phyloP scores from a whole-genome alignment of 1,140 invertebrate species.

The Forficula auricularia region DNA sequence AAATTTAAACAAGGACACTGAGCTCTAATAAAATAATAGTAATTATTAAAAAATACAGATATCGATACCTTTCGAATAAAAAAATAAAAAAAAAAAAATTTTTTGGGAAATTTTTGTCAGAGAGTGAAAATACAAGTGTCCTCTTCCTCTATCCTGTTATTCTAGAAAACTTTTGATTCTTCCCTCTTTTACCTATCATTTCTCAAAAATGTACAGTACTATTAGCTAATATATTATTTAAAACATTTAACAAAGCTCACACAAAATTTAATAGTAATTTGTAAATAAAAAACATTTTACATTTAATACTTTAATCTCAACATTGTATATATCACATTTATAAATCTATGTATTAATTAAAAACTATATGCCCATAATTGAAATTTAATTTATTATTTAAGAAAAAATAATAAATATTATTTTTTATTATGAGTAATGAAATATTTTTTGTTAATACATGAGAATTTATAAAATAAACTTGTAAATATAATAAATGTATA shows the following conservation, averaged over 20 bases:
- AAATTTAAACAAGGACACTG: neutral
- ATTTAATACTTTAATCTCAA: no score
- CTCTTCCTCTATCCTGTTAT: conserved; percentile 8
- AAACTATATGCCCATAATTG: no score
- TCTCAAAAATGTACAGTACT: no score
- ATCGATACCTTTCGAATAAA: neutral
- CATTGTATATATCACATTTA: no score
- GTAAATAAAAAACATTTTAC: no score
- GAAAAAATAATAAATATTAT: no score
- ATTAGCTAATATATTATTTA: conserved; percentile 14
- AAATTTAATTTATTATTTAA: no score
- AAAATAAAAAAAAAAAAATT: neutral
- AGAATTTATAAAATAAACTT: neutral
- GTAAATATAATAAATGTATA: conserved; percentile 22
- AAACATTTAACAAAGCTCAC: conserved; percentile 12
- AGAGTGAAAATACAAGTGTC: conserved; percentile 1
- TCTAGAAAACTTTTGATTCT: conserved; percentile 2
- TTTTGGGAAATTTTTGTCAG: neutral
- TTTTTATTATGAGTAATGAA: neutral
- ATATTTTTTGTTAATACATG: conserved; percentile 1
- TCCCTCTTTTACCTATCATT: conserved; percentile 3
- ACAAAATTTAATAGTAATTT: conserved; percentile 5
- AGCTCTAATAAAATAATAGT: conserved; percentile 4
- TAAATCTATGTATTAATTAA: no score
- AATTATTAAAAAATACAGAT: conserved; percentile 1